Base-by-base conservation (phyloP, 2,797 vertebrate species). In the Sebastes hubbsi region DNA sequence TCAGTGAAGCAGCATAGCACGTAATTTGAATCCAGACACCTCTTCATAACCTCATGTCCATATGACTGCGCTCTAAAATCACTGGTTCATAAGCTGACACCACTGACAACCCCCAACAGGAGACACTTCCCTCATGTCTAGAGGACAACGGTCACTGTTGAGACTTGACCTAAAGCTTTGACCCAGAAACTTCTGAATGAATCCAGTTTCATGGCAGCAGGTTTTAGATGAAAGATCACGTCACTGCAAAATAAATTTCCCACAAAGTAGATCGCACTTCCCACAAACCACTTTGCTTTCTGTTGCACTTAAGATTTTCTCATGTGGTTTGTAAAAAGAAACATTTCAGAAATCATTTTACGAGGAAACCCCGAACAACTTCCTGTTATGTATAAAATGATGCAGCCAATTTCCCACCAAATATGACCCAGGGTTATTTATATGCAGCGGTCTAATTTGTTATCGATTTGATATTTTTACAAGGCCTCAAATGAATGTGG, bases 1-100 rank as follows among this genome's bases (percentile, higher is more conserved):
- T 61, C 61, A 27, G 75, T 67, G 67, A 71, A 79, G 77, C 80
- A 32, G 78, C 42, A 30, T 74, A 49, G 64, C 71, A 32, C 6
- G 92, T 88, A 92, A 93, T 59, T 62, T 69, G 91, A 94, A 36
- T 74, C 85, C 38, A 22, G 63, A 10, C 75, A 36, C 46, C 62
- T 54, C 67, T 22, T 81, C 71, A 70, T 85, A 82, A 84, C 78
- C 62, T 72, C 79, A 49, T 20, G 75, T 69, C 80, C 83, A 62
- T 46, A 67, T 73, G 77, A 87, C 80, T 68, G 69, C 24, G 2
- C 73, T 80, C 29, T 13, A n/a, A 81, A 82, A 75, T 72, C 82
- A 72, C 65, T 61, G 10, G 64, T 63, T 82, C 62, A 69, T 59
- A 69, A 77, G 67, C 81, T 68, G 58, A 42, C 6, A 42, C 22